Conservation (phyloP, 2,797 vertebrate species). For the Valencia hispanica region DNA sequence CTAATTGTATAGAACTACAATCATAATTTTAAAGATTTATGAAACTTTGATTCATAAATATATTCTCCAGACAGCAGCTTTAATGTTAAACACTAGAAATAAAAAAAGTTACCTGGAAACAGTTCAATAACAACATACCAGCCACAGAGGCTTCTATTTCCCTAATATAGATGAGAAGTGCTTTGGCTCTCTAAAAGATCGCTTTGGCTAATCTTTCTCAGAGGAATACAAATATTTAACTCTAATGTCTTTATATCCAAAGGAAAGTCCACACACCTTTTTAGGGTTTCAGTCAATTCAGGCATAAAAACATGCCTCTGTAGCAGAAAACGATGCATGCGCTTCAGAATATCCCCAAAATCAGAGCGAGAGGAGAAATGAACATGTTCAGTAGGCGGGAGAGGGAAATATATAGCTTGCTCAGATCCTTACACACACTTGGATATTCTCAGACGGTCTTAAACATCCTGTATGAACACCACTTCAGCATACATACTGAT, state of each 20-base stretch:
- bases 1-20: no score
- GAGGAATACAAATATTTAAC: no score
- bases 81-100: not conserved
- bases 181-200: no score
- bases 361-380: not conserved
- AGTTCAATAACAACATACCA: not conserved
- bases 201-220: no score
- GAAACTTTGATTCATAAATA: no score
- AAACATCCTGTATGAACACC: not conserved
- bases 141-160: no score
- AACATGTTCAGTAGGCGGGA: not conserved
- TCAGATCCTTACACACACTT: not conserved
- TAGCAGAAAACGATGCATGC: no score
- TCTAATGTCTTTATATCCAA: not conserved
- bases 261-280: not conserved
- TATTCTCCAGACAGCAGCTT: no score
- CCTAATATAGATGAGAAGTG: no score
- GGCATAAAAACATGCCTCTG: not conserved
- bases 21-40: no score
- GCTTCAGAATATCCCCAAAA: not conserved
- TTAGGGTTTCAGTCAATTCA: not conserved
- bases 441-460: not conserved
- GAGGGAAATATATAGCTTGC: not conserved
- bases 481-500: not conserved
- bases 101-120: not conserved